phyloP scores from a whole-genome alignment of 2,888 invertebrate genomes.

The Helicoverpa assulta region DNA sequence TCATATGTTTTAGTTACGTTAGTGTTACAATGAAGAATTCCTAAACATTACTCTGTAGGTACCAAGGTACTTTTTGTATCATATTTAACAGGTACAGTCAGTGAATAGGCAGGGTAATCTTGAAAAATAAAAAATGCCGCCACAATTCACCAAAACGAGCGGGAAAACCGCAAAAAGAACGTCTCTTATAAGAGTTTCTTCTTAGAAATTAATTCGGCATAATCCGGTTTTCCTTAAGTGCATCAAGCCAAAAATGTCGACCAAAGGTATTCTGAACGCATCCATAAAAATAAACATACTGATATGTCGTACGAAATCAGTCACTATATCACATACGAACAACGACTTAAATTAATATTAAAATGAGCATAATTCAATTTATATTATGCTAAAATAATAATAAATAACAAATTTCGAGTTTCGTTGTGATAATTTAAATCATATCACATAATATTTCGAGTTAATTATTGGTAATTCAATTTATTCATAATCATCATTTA shows the following conservation, averaged over 20 bases:
- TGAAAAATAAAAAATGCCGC: too few relatives aligned
- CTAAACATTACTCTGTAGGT: not conserved
- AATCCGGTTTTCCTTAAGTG: not conserved
- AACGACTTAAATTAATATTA: conserved; percentile 55
- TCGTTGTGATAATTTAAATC: conserved; percentile 23
- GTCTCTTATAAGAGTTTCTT: too few relatives aligned
- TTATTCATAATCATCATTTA: conserved; percentile 4
- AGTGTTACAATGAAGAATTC: not conserved
- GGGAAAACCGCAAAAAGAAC: too few relatives aligned
- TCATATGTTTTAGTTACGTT: not conserved
- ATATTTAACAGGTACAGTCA: too few relatives aligned
- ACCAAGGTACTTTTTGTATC: too few relatives aligned
- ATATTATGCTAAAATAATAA: conserved; percentile 28
- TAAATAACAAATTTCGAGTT: conserved; percentile 49
- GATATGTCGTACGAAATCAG: conserved; percentile 75
- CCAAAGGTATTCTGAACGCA: conserved; percentile 22
- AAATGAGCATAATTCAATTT: conserved; percentile 44
- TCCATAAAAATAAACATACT: conserved; percentile 57
- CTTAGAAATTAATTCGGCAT: too few relatives aligned
- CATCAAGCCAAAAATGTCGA: not conserved
- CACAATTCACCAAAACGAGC: too few relatives aligned
- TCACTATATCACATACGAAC: conserved; percentile 69
- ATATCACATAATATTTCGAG: conserved; percentile 43
- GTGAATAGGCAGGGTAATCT: too few relatives aligned
- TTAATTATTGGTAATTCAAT: conserved; percentile 15